phyloP scores from a whole-genome alignment of 2,797 vertebrate genomes.

The Typhlichthys eigenmanni region DNA sequence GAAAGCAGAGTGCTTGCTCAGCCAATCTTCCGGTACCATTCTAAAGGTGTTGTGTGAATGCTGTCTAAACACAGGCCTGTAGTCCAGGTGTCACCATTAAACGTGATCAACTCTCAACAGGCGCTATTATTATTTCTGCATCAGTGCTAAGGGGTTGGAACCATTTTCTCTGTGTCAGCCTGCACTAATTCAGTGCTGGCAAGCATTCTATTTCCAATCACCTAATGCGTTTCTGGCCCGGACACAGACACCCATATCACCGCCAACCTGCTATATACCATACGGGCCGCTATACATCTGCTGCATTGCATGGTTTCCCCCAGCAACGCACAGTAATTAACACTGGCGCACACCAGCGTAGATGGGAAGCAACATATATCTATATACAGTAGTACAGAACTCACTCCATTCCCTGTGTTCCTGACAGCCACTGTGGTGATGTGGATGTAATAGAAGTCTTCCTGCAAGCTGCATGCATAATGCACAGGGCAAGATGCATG shows the following conservation, averaged over 20 bases:
- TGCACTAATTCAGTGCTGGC: too few relatives aligned
- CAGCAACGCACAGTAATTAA: conserved; percentile 18
- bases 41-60: too few relatives aligned
- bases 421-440: conserved; percentile 6
- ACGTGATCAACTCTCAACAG: too few relatives aligned
- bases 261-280: conserved; percentile 11
- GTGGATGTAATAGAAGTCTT: conserved; percentile 43
- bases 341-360: neutral
- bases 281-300: conserved; percentile 10
- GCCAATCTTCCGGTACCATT: too few relatives aligned
- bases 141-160: too few relatives aligned
- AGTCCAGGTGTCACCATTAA: too few relatives aligned
- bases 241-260: neutral
- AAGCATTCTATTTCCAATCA: too few relatives aligned
- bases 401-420: conserved; percentile 20
- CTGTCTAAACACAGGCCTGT: too few relatives aligned
- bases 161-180: too few relatives aligned
- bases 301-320: neutral
- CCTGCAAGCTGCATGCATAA: conserved; percentile 56
- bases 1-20: too few relatives aligned
- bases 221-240: neutral
- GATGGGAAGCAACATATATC: conserved; percentile 21
- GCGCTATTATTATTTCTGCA: too few relatives aligned
- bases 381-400: conserved; percentile 5
- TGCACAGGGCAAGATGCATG: conserved; percentile 43